Base-by-base conservation (phyloP, 2,888 invertebrate genomes). In the Athalia rosae region DNA sequence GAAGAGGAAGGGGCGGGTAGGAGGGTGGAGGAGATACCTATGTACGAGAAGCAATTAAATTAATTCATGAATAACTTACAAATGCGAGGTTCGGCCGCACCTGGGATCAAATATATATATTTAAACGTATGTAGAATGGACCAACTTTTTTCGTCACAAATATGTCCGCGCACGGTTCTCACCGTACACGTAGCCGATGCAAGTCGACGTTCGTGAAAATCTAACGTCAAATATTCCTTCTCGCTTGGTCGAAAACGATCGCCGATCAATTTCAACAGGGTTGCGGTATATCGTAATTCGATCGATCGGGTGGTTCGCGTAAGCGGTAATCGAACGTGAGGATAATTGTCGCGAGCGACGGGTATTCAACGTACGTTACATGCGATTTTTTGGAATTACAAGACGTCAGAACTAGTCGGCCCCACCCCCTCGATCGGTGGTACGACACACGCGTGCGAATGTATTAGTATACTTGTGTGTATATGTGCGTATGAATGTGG, bases 31-130 rank as follows among this genome's bases (percentile, higher is more conserved):
- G 79, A 79, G 79, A 80, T 80, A 73, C 64, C 71, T 66, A 64
- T 76, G 76, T 77, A 79, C 78, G 71, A 87, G 87, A 67, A 85
- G 86, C 89, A 89, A 89, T 89, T 89, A 89, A 89, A 85, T 84
- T 89, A 89, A 89, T 89, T 88, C 88, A 89, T 89, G 89, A 89
- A 89, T 89, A 89, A 87, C 85, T 89, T 89, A 88, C 85, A 81
- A 9, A 80, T 80, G 80, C 81, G 80, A 84, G 83, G 82, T 81
- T 79, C 80, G 83, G 82, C 67, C 84, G 84, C 88, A 88, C 86
- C 88, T 87, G 87, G 82, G 61, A 74, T 74, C 61, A 74, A 74
- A 62, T 67, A 48, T 43, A 41, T 8, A 63, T n/a, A 59, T 50
- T 6, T 67, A 71, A 58, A 71, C 56, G 28, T 28, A 58, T 43